Percentiles rank a stretch among this genome's conserved stretches.
Evolutionary conservation across 2,113 vertebrate genomes (phyloP).

Genomic region (Marmota monax): DNA sequence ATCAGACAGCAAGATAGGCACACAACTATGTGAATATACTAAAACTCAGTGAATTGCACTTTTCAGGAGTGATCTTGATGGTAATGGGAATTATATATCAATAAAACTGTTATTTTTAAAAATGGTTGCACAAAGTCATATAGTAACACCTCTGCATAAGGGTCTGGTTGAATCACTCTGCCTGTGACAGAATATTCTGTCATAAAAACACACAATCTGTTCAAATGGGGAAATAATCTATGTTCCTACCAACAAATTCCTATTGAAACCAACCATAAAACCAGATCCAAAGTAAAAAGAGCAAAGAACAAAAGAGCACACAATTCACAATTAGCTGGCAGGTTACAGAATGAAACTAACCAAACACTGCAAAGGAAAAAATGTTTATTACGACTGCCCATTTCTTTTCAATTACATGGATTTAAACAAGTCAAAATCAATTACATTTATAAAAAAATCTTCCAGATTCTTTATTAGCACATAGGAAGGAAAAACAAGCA

Average conservation of each 20-base stretch:
- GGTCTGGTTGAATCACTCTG: not conserved
- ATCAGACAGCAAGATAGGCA: not conserved
- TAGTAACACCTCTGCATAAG: not conserved
- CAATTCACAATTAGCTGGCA: conserved; percentile 7
- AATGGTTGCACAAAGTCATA: not conserved
- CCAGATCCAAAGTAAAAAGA: conserved; percentile 48
- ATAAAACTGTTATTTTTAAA: not conserved
- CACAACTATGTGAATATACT: not conserved
- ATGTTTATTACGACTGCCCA: conserved; percentile 62
- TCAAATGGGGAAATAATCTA: conserved; percentile 55
- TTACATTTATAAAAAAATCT: conserved; percentile 63
- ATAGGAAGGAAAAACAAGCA: conserved; percentile 68
- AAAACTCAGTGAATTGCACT: not conserved
- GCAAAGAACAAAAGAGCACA: conserved; percentile 59
- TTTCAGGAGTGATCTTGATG: not conserved
- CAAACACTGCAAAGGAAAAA: conserved; percentile 42
- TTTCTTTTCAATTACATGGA: conserved; percentile 47
- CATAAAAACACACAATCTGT: not conserved
- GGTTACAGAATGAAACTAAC: conserved; percentile 34
- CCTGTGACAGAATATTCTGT: not conserved
- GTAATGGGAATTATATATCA: not conserved
- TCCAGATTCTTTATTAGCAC: conserved; percentile 71
- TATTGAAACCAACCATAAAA: conserved; percentile 23
- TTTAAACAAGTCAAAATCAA: conserved; percentile 68
- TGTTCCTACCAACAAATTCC: conserved; percentile 62